phyloP scores from a whole-genome alignment of 1,140 invertebrate genomes.

The Scaptomyza montana region DNA sequence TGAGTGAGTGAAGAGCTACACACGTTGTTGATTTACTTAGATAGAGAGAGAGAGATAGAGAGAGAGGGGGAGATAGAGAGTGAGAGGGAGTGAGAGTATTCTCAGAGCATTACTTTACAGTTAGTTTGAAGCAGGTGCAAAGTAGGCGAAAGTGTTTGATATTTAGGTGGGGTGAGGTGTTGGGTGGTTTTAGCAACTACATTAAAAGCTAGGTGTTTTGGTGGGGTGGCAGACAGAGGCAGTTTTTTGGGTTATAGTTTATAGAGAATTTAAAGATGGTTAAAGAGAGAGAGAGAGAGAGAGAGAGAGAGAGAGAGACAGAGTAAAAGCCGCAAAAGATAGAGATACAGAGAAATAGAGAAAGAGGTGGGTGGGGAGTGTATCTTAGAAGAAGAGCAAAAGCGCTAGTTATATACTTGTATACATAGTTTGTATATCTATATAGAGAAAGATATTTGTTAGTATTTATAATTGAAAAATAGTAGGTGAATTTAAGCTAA shows the following conservation, averaged over 20 bases:
- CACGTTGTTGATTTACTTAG: conserved; percentile 58
- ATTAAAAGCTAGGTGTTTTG: not conserved
- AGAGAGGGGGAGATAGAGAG: conserved; percentile 27
- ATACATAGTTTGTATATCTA: conserved; percentile 16
- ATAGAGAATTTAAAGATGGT: conserved; percentile 38
- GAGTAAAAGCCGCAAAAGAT: conserved; percentile 18
- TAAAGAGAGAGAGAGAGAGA: conserved; percentile 50
- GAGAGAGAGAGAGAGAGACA: conserved; percentile 53
- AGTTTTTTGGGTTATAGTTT: conserved; percentile 54
- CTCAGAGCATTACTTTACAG: conserved; percentile 33
- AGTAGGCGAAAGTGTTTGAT: conserved; percentile 56
- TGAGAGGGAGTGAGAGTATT: conserved; percentile 39
- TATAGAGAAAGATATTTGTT: conserved; percentile 5
- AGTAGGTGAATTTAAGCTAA: conserved; percentile 67
- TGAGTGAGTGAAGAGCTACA: conserved; percentile 71
- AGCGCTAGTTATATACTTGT: conserved; percentile 59
- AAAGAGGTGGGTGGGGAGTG: conserved; percentile 44
- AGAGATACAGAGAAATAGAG: conserved; percentile 36
- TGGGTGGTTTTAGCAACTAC: too few relatives aligned
- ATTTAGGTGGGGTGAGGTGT: conserved; percentile 18
- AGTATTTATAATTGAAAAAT: conserved; percentile 61
- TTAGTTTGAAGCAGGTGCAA: conserved; percentile 68
- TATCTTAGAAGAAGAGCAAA: conserved; percentile 72
- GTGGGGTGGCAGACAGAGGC: conserved; percentile 35
- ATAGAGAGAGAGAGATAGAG: conserved; percentile 22